Percentiles rank a stretch among this genome's conserved stretches.
phyloP scores from a whole-genome alignment of 2,113 vertebrate genomes.

The Peromyscus leucopus region DNA sequence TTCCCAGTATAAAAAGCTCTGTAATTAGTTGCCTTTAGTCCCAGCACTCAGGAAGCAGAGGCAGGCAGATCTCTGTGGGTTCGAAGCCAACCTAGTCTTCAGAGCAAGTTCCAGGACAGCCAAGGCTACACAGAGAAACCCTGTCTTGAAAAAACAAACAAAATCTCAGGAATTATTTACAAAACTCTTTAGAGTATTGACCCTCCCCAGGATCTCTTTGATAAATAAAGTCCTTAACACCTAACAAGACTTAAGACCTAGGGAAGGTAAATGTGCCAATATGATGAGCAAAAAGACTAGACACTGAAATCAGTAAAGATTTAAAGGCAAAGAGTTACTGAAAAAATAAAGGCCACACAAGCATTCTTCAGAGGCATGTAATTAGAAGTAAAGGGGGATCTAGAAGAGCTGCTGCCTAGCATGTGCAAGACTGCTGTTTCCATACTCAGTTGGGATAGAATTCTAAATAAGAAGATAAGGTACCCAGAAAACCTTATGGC shows the following conservation, averaged over 20 bases:
- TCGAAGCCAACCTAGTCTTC: too few species aligned
- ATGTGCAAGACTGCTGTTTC: neutral
- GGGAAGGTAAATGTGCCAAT: constrained; percentile 30
- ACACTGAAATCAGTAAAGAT: neutral
- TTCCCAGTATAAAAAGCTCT: constrained; percentile 5
- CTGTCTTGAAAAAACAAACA: neutral
- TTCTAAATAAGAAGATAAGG: neutral
- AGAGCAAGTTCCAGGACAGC: too few species aligned
- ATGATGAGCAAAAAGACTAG: constrained; percentile 27
- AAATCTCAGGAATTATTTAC: constrained; percentile 39
- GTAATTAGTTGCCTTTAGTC: too few species aligned
- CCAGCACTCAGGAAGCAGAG: too few species aligned
- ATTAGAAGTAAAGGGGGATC: neutral
- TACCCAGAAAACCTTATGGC: neutral
- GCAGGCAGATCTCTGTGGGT: too few species aligned
- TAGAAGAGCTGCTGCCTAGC: neutral
- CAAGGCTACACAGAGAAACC: too few species aligned
- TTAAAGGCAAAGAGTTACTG: neutral
- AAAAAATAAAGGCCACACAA: neutral
- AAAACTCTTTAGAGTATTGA: constrained; percentile 2
- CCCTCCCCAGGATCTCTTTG: neutral
- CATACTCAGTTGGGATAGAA: neutral
- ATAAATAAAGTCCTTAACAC: constrained; percentile 21
- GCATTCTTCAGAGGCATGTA: neutral
- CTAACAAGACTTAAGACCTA: neutral